Evolutionary conservation across 1,140 invertebrate species (phyloP), one percentile per base, ranked within the genome.

Genomic region (Sarcophaga bullata): DNA sequence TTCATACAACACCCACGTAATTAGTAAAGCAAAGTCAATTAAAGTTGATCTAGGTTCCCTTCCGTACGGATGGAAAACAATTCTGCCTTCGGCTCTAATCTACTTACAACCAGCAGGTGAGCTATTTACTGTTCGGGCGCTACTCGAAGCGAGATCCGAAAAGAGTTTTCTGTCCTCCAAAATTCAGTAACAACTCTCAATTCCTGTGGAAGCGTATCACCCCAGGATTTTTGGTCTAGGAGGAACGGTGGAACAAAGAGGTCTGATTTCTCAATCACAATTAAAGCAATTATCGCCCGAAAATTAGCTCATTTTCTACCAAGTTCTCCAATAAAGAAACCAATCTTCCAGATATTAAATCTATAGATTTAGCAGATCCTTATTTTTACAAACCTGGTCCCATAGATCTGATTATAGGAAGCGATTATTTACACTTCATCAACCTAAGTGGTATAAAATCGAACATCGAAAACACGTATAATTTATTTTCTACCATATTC

Each of bases 371-470:
- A 37, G 76, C 76, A 15, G 76, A 80, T 80, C 76, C 76, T n/a
- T 52, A 8, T 80, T 80, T 52, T 58, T 25, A 80, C 52, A 80
- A 17, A 17, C 48, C 49, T 2, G 25, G 48, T 52, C 76, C 48
- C 6, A 80, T 80, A 15, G 76, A 80, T 80, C 25, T 80, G 9
- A 50, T 80, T 52, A 80, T 80, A 11, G 48, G 49, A 52, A 58
- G 76, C 47, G 48, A 52, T 37, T 80, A n/a, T 19, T n/a, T 50
- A n/a, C n/a, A n/a, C n/a, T n/a, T n/a, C n/a, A 19, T 13, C 46
- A 80, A 52, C 8, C 17, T 80, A n/a, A n/a, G n/a, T n/a, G n/a
- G n/a, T n/a, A n/a, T n/a, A n/a, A n/a, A 49, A 6, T 15, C 25
- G 6, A 47, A 80, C n/a, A 37, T 80, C 6, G 17, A 6, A 6